Evolutionary conservation across 2,797 vertebrate species (phyloP), one percentile per base, ranked within the genome.

Genomic region (Vespertilio murinus): DNA sequence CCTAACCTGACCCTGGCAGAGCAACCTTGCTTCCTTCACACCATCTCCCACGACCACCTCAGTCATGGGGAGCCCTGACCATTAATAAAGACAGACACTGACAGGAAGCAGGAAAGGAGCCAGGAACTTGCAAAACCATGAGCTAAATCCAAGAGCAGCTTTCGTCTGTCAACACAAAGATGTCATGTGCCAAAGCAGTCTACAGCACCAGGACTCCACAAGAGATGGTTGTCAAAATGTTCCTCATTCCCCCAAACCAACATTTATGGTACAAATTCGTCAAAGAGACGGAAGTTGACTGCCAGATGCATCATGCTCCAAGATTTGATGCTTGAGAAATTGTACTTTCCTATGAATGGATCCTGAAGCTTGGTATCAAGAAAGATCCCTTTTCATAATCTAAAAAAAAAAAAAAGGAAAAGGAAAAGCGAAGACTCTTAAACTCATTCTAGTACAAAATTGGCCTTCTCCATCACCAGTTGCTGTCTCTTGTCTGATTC

Each of bases 361-460:
- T 90, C 47, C 71, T 69, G 30, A 93, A 95, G 79, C 42, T 91
- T 88, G n/a, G 23, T 87, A 70, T 88, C 87, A 74, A 90, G 33
- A 95, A 17, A 95, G 28, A 38, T 81, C 54, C 30, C 56, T 94
- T 92, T 93, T 85, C 65, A 77, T 52, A 95, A 59, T 54, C 94
- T 88, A 80, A 94, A 92, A 52, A 85, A 92, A 52, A 85, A 94
- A 92, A 49, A 85, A 92, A 52, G 82, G 93, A 92, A 52, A 93
- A 92, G 70, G 77, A 85, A 90, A 96, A 79, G 45, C 23, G 75
- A 81, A 84, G 89, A 47, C 81, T 69, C 54, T 52, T 75, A 87
- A 70, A 35, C 38, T 8, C 16, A 45, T 75, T 74, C 54, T 73
- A 47, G 33, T 38, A 90, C 81, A 80, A 64, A 93, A 83, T 4